Percentiles rank a stretch among this genome's conserved stretches.
Evolutionary conservation across 2,888 invertebrate species (phyloP).

Genomic region (Rosalia funebris): DNA sequence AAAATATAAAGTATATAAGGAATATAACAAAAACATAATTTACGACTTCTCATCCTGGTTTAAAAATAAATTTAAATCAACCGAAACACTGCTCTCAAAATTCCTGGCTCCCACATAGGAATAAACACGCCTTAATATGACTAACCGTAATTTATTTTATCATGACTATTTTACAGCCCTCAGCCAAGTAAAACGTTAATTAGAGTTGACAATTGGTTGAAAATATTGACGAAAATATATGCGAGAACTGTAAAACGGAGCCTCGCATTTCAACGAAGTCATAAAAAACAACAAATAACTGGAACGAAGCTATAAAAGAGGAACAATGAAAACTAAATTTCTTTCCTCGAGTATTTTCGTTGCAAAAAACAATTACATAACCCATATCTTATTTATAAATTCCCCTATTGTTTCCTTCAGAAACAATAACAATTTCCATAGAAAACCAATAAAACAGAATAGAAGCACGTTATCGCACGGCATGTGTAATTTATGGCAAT

Average conservation of each 20-base stretch:
- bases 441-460: slow-evolving; percentile 50
- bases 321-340: slow-evolving; percentile 16
- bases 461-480: slow-evolving; percentile 48
- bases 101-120: no score
- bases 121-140: no score
- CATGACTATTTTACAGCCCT: no score
- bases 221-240: background rate
- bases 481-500: slow-evolving; percentile 42
- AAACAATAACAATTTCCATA: slow-evolving; percentile 52
- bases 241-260: background rate
- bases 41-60: no score
- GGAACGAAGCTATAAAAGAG: slow-evolving; percentile 1
- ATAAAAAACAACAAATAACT: slow-evolving; percentile 1
- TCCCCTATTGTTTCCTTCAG: slow-evolving; percentile 46
- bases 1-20: no score
- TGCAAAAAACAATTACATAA: slow-evolving; percentile 25
- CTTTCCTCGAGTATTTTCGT: slow-evolving; percentile 12
- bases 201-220: no score
- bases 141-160: no score
- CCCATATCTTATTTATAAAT: slow-evolving; percentile 35
- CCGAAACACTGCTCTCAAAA: no score
- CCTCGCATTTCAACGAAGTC: background rate
- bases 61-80: no score
- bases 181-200: no score
- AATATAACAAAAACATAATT: no score